These are phyloP conservation scores for Gila robusta DNA, from an alignment of 2,797 vertebrate genomes.

Conservation along the genomic window DNA sequence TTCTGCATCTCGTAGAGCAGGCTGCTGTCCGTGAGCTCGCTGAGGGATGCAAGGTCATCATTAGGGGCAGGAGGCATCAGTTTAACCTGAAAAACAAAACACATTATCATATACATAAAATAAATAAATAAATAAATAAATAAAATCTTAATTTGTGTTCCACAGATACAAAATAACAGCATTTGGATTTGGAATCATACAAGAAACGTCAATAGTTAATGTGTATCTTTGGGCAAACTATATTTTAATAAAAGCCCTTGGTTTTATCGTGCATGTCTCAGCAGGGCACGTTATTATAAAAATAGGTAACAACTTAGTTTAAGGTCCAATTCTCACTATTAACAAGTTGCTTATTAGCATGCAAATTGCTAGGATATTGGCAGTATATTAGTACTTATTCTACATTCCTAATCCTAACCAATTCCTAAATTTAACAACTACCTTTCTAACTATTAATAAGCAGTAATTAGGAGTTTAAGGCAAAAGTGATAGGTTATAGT, in stretches of 20 bases:
- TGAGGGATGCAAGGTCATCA: conserved; percentile 94
- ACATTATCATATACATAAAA: not conserved
- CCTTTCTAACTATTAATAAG: no score
- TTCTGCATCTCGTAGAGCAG: conserved; percentile 98
- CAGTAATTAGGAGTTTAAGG: no score
- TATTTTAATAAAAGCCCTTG: not conserved
- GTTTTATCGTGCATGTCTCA: not conserved
- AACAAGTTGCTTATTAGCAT: no score
- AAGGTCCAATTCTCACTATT: no score
- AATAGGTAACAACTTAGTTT: no score
- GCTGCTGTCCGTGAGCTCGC: conserved; percentile 91
- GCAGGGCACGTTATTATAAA: not conserved
- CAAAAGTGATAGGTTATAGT: no score
- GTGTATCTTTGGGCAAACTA: not conserved
- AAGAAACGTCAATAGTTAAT: not conserved
- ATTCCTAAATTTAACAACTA: no score
- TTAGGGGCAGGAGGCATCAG: conserved; percentile 94
- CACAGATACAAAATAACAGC: not conserved
- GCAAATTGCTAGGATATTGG: no score
- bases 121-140: no score
- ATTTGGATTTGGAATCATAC: not conserved
- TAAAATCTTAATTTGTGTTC: no score
- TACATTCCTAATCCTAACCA: no score
- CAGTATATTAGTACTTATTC: no score
- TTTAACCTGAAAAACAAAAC: conserved; percentile 81